These are phyloP conservation scores for Hyaena hyaena DNA, from an alignment of 2,113 vertebrate genomes.

Conservation along the genomic window DNA sequence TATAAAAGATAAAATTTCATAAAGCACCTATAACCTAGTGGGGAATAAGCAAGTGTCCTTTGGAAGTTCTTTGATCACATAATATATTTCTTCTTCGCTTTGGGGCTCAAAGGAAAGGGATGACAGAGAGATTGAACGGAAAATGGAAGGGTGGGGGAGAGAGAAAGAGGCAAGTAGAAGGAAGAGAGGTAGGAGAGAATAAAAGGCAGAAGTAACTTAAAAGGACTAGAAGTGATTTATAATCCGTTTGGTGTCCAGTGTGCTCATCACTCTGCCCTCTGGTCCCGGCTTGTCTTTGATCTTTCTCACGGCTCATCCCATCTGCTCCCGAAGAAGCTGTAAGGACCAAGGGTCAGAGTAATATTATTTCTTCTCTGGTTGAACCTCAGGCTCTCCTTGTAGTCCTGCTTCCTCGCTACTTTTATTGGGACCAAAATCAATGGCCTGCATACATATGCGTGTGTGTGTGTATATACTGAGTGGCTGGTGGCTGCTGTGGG, in stretches of 20 bases:
- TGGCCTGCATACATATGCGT: too few species aligned
- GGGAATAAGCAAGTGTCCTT: not conserved
- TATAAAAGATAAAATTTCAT: not conserved
- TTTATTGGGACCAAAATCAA: not conserved
- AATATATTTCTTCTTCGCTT: constrained; percentile 53
- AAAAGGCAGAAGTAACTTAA: constrained; percentile 57
- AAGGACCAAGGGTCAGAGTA: constrained; percentile 36
- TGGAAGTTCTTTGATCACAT: constrained; percentile 45
- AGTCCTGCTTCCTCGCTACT: not conserved
- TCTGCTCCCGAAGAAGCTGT: constrained; percentile 51
- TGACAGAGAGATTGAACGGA: not conserved
- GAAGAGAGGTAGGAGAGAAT: not conserved
- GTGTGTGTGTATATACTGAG: not conserved
- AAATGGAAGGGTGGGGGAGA: not conserved
- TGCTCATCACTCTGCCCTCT: not conserved
- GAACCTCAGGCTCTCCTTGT: not conserved
- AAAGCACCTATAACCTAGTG: not conserved
- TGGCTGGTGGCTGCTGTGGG: not conserved
- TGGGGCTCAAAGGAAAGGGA: constrained; percentile 8
- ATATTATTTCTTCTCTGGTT: constrained; percentile 2
- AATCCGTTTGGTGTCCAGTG: not conserved
- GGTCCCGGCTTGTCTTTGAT: constrained; percentile 54
- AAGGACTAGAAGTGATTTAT: constrained; percentile 62
- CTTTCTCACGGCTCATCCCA: constrained; percentile 50
- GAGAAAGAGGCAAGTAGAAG: constrained; percentile 3